A percentile compares a stretch with the other conserved stretches of the same genome.
phyloP scores from a whole-genome alignment of 2,113 vertebrate genomes.

The Peromyscus maniculatus region DNA sequence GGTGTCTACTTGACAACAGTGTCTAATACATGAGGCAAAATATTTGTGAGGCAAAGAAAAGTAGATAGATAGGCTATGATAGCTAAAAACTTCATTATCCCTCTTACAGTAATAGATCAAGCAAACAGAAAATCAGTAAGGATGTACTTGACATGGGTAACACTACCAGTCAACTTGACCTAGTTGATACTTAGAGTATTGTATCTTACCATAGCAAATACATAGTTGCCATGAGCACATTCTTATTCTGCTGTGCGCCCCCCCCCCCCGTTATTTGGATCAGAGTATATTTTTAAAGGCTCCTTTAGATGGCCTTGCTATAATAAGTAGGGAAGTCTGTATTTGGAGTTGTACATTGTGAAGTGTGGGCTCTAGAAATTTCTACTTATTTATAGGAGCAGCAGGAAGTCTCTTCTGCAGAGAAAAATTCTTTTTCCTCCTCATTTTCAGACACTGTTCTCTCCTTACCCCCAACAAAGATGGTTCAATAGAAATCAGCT shows the following conservation, averaged over 20 bases:
- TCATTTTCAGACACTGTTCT: not conserved
- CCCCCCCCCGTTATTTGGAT: not conserved
- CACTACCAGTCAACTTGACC: not conserved
- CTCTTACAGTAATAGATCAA: not conserved
- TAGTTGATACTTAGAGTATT: not conserved
- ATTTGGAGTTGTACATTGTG: not conserved
- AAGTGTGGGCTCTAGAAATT: not conserved
- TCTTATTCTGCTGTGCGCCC: not conserved
- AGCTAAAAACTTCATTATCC: not conserved
- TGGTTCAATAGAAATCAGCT: not conserved
- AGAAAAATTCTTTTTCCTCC: slow-evolving; percentile 16
- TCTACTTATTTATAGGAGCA: slow-evolving; percentile 26
- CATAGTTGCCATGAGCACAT: not conserved
- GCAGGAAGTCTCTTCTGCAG: not conserved
- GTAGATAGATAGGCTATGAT: not conserved
- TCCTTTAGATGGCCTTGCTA: not conserved
- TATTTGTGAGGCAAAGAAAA: not conserved
- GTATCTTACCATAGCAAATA: slow-evolving; percentile 6
- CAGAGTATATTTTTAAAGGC: not conserved
- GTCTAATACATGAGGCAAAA: not conserved
- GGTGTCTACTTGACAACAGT: not conserved
- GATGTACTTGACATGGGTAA: not conserved
- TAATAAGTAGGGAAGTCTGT: slow-evolving; percentile 4
- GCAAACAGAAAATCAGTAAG: slow-evolving; percentile 15
- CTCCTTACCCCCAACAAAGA: not conserved